Base-by-base conservation (phyloP, 2,888 invertebrate species). In the Melanostoma mellinum region DNA sequence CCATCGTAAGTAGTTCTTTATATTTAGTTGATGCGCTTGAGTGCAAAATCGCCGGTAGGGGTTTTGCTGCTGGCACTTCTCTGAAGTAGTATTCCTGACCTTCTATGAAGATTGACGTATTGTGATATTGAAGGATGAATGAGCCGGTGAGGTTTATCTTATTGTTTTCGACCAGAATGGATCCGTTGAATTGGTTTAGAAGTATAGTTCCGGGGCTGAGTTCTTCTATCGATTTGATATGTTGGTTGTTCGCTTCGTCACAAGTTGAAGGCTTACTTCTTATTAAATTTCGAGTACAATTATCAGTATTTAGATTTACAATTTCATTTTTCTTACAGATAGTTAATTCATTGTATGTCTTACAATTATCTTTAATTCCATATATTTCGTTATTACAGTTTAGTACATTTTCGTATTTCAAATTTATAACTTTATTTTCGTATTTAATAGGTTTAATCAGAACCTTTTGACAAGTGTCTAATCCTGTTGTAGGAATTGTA, bases 31-130 rank as follows among this genome's bases (percentile, higher is more conserved):
- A 40, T 44, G 67, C 53, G 20, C 9, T 30, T 4, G 53, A 20
- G 36, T 61, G 61, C 6, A 61, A 35, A n/a, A 53, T n/a, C 30
- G 72, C 72, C 53, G 53, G 72, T 3, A 71, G 9, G 10, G 71
- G 42, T 9, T 60, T 71, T 40, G 60, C 42, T 10, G 33, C 10
- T 8, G 50, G 58, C 5, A 60, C 9, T 38, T 71, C 52, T 8
- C 8, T 1, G 1, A 32, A 33, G 36, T 67, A 9, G 36, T 42
- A 67, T 10, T 42, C 65, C 8, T 53, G 42, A 2, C 42, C 32
- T 4, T 42, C 38, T 8, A 65, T 52, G 8, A 9, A 2, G 38
- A 52, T 67, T 6, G 65, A 40, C 33, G 65, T 8, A 33, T 67
- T 53, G n/a, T 67, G 65, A 35, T 53, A 38, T 5, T 42, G 52